Base-by-base conservation (phyloP, 2,888 invertebrate genomes). In the Eubasilissa splendida region DNA sequence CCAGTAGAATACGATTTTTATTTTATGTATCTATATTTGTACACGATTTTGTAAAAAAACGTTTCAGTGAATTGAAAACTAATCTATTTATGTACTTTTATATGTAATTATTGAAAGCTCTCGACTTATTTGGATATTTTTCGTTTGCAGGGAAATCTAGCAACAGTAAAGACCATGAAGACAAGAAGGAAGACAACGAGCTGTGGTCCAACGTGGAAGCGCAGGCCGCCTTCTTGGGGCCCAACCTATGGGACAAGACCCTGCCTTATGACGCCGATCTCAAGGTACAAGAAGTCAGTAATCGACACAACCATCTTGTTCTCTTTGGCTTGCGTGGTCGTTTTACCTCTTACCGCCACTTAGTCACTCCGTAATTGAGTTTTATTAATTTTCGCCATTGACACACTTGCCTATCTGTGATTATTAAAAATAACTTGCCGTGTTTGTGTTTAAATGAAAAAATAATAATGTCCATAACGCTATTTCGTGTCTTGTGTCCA, bases 211-310 rank as follows among this genome's bases (percentile, higher is more conserved):
- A 94, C 87, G 94, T 95, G 87, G 97, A 97, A 91, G 96, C 96
- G 87, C 96, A 97, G 89, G 96, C 97, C 85, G 98, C 98, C 88
- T 98, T 98, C 92, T 94, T 98, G 86, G 98, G 98, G 84, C 97
- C 98, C 84, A 97, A 96, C 89, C 92, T 98, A 84, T 98, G 98
- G 98, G 97, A 98, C 91, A 97, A 97, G 91, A 96, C 97, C 86
- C 92, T 95, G 87, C 94, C 95, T 86, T 97, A 96, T 89, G 96
- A 97, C 91, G 95, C 96, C 88, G 97, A 97, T 93, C 96, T 98
- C 92, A 97, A 97, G 95, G 96, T 96, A 94, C 92, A 92, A 90
- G 91, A 92, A 92, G 92, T 92, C 92, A 92, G 91, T 91, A 91
- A 86, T 87, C 87, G 87, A 86, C 85, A 88, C 75, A 59, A 76